Evolutionary conservation across 35 echinoderm and acorn worm genomes (phyloP), one percentile per base, ranked within the genome.

Genomic region (Acanthaster planci): DNA sequence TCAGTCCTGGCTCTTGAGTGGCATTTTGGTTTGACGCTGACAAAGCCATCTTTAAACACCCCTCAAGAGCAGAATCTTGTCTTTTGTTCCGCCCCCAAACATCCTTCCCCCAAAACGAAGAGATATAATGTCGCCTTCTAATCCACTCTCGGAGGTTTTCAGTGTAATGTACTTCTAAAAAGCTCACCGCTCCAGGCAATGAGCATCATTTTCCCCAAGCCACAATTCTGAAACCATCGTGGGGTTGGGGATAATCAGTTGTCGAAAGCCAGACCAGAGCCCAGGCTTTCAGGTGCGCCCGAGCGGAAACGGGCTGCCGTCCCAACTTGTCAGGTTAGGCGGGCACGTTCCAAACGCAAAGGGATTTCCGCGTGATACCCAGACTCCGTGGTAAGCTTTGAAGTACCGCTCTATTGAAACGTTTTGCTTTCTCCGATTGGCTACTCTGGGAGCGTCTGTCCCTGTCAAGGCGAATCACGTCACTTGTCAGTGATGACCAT

Each of bases 401-500:
- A 72, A 26, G 64, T 29, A 26, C 64, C 64, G 64, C 23, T 29
- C 21, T 26, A 72, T 72, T 72, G 26, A 29, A 2, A 34, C 34
- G 64, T 26, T 29, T 31, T 26, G 64, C 26, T 26, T 1, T 12
- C 8, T 10, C 23, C 30, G 64, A 72, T 72, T 72, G 64, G 64
- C 26, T 72, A 26, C 21, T 19, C 64, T 19, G 22, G 23, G 64
- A 72, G 8, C 22, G 30, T 31, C 64, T 35, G 26, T 14, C 64
- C 64, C 64, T 72, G 64, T 72, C 64, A 72, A 14, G 64, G 64
- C 64, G 64, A 72, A 72, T 72, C 64, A 72, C 22, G 30, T 72
- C 64, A 72, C 64, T 72, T 72, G 64, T 72, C 64, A 72, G 1
- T 35, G 64, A 72, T 34, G 64, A 14, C 19, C 34, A 31, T 72